Percentiles rank a stretch among this genome's conserved stretches.
Evolutionary conservation across 1,140 invertebrate species (phyloP).

Genomic region (Heliconius eleuchia): DNA sequence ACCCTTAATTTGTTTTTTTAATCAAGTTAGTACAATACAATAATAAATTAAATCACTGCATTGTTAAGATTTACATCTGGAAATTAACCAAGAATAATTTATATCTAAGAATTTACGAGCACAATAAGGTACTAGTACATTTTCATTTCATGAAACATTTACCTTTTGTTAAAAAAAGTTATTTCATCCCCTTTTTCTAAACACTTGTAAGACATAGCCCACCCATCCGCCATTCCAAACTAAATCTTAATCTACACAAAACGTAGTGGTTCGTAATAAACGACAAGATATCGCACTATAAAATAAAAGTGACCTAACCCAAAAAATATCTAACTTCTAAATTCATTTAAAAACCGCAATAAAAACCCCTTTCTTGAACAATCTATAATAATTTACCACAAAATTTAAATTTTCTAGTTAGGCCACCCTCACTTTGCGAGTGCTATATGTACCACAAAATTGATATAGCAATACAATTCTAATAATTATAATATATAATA

Average conservation of each 20-base stretch:
- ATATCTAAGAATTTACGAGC: too few relatives aligned
- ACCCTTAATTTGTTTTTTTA: too few relatives aligned
- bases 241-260: background rate
- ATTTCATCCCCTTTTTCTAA: background rate
- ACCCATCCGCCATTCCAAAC: background rate
- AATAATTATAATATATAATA: too few relatives aligned
- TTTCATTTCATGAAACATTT: too few relatives aligned
- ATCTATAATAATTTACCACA: background rate
- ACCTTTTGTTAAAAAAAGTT: background rate
- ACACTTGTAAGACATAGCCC: background rate
- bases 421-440: slow-evolving; percentile 15
- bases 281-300: background rate
- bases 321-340: background rate
- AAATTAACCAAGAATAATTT: too few relatives aligned
- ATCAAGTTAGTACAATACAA: too few relatives aligned
- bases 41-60: too few relatives aligned
- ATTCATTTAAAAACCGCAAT: background rate
- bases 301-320: background rate
- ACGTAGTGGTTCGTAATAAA: background rate
- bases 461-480: slow-evolving; percentile 13
- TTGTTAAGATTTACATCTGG: too few relatives aligned
- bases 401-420: background rate
- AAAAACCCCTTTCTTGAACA: background rate
- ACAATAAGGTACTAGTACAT: too few relatives aligned
- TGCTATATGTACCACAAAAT: slow-evolving; percentile 6